Percentiles rank a stretch among this genome's conserved stretches.
Evolutionary conservation across 2,113 vertebrate species (phyloP).

Genomic region (Nesoenas mayeri): DNA sequence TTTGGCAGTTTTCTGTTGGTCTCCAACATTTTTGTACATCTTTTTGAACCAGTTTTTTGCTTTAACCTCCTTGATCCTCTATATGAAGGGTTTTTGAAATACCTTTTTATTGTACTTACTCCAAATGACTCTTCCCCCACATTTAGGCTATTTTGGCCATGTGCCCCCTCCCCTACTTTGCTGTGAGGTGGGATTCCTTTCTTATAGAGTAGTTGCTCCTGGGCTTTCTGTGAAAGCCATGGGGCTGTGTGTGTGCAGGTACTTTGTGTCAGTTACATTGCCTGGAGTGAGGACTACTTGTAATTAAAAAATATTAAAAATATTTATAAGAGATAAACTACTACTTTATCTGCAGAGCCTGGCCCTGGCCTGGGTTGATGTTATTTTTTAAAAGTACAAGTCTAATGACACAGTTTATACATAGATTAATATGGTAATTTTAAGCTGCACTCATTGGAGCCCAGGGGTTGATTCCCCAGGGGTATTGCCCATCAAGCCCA

Average conservation of each 20-base stretch:
- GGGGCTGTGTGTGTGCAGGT: slow-evolving; percentile 73
- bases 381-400: slow-evolving; percentile 73
- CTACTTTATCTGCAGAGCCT: slow-evolving; percentile 75
- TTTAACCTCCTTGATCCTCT: slow-evolving; percentile 57
- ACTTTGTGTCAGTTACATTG: slow-evolving; percentile 71
- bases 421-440: neutral
- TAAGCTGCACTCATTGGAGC: neutral
- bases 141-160: slow-evolving; percentile 55
- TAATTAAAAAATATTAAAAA: slow-evolving; percentile 72
- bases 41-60: slow-evolving; percentile 55
- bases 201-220: slow-evolving; percentile 76
- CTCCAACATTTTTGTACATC: slow-evolving; percentile 59
- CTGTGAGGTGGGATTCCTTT: slow-evolving; percentile 77
- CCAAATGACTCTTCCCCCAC: slow-evolving; percentile 23
- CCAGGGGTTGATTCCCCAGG: neutral
- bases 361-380: slow-evolving; percentile 60
- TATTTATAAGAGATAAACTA: slow-evolving; percentile 78
- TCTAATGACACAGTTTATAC: slow-evolving; percentile 68
- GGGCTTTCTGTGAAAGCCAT: slow-evolving; percentile 97
- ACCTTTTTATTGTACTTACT: slow-evolving; percentile 58
- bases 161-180: slow-evolving; percentile 70
- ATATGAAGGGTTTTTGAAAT: slow-evolving; percentile 37
- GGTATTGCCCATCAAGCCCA: neutral
- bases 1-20: slow-evolving; percentile 32
- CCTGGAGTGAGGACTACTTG: slow-evolving; percentile 74